Base-by-base conservation (phyloP, 1,140 invertebrate species). In the Periplaneta americana region DNA sequence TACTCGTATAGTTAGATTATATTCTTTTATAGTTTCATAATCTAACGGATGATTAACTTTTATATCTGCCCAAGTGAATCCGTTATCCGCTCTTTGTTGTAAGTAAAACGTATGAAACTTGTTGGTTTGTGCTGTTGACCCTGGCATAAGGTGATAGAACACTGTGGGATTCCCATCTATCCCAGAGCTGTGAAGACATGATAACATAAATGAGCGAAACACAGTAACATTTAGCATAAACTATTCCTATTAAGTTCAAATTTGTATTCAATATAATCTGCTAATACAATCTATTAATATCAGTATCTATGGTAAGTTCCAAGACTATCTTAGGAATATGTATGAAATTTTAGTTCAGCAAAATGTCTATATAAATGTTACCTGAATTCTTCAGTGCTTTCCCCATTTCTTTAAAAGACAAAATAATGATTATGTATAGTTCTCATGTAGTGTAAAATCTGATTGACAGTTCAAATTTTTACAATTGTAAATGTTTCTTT, bases 11-110 rank as follows among this genome's bases (percentile, higher is more conserved):
- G 97, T 98, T 81, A 98, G 89, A 91, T 98, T 98, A 87, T 98
- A 98, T 87, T 98, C 96, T 89, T 97, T 97, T 87, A 98, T 97
- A 84, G 93, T 96, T 88, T 98, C 97, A 87, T 96, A 98, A 89
- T 98, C 97, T 84, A 98, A 88, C 22, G 96, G 96, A 91, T 98
- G 96, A 90, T 98, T 98, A 82, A 98, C 96, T 91, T 98, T 97
- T 88, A 98, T 96, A 86, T 98, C 96, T 17, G 96, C 96, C 96
- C 96, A 98, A 83, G 96, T 97, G 84, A 95, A 95, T 34, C 95
- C 95, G 86, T 96, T 95, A 84, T 98, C 96, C 57, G 93, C 92
- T 86, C 96, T 91, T 90, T 98, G 96, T 92, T 97, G 96, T 82
- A 98, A 91, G 88, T 98, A 98, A 89, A 98, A 98, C 75, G 97